Evolutionary conservation across 2,888 invertebrate genomes (phyloP).

Genomic region (Schrankia costaestrigalis): DNA sequence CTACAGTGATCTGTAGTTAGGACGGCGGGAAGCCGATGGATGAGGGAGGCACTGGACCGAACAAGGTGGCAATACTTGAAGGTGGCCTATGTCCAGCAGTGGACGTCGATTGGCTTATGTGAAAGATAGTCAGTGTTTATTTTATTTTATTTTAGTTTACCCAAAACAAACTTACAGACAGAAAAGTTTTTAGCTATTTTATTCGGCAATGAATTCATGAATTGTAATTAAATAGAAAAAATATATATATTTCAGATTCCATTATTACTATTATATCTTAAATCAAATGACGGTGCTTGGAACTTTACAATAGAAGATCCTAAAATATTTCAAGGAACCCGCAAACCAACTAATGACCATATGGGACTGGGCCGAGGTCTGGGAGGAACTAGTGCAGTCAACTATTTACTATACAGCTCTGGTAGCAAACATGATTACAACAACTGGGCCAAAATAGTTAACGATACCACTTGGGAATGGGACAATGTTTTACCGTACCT

Average conservation of each 20-base stretch:
- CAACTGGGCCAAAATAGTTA: slow-evolving; percentile 66
- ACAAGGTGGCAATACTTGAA: too few species aligned
- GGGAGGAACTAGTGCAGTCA: slow-evolving; percentile 75
- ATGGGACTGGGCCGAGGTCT: slow-evolving; percentile 28
- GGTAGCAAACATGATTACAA: slow-evolving; percentile 52
- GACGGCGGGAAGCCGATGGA: too few species aligned
- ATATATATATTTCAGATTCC: slow-evolving; percentile 32
- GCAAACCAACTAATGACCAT: slow-evolving; percentile 14
- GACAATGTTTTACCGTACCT: slow-evolving; percentile 51
- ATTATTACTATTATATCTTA: slow-evolving; percentile 23
- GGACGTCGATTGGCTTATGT: too few species aligned
- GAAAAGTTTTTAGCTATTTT: too few species aligned
- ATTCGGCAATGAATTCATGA: too few species aligned
- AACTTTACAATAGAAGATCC: slow-evolving; percentile 25
- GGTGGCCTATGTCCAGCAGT: too few species aligned
- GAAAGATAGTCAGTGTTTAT: too few species aligned
- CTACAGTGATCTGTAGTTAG: too few species aligned
- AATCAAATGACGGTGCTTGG: slow-evolving; percentile 24
- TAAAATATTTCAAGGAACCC: slow-evolving; percentile 11
- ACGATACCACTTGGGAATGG: slow-evolving; percentile 75
- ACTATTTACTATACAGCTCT: slow-evolving; percentile 72
- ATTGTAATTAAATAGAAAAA: too few species aligned
- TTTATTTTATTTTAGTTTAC: too few species aligned
- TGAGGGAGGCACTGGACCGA: too few species aligned
- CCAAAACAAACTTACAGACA: too few species aligned